phyloP scores from a whole-genome alignment of 2,888 invertebrate genomes.

The Ornithoptera alexandrae region DNA sequence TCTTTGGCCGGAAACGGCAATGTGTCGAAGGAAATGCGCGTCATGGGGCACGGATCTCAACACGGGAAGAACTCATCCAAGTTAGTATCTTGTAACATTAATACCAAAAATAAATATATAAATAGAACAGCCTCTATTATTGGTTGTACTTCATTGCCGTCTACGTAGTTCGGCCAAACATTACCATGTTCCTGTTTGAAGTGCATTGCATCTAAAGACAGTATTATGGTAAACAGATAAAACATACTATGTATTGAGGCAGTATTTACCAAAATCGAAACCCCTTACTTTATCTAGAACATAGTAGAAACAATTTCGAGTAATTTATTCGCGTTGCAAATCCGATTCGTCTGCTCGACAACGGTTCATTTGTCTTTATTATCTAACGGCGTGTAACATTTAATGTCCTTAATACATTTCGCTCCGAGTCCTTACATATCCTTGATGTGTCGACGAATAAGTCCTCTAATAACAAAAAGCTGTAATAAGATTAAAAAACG shows the following conservation, averaged over 20 bases:
- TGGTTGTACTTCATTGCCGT: too few relatives aligned
- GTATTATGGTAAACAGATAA: too few relatives aligned
- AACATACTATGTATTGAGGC: too few relatives aligned
- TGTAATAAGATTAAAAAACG: too few relatives aligned
- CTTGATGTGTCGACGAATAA: slow-evolving; percentile 1
- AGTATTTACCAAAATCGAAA: too few relatives aligned
- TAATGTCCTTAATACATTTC: slow-evolving; percentile 8
- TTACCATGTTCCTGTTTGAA: too few relatives aligned
- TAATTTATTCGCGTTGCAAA: slow-evolving; percentile 21
- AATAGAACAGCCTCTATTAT: too few relatives aligned
- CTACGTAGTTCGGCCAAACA: too few relatives aligned
- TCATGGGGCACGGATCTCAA: slow-evolving; percentile 94
- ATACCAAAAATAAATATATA: not conserved
- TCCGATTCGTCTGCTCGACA: slow-evolving; percentile 9
- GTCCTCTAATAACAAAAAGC: not conserved
- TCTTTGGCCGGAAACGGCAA: slow-evolving; percentile 85
- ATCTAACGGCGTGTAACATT: slow-evolving; percentile 22
- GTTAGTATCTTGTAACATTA: slow-evolving; percentile 44
- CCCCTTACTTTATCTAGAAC: not conserved
- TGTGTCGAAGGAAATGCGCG: slow-evolving; percentile 92
- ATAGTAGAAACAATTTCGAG: not conserved
- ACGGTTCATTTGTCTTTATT: slow-evolving; percentile 27
- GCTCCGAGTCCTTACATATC: slow-evolving; percentile 4
- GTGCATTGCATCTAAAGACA: too few relatives aligned
- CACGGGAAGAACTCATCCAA: slow-evolving; percentile 79